phyloP scores from a whole-genome alignment of 2,113 vertebrate species.

The Apteryx mantelli region DNA sequence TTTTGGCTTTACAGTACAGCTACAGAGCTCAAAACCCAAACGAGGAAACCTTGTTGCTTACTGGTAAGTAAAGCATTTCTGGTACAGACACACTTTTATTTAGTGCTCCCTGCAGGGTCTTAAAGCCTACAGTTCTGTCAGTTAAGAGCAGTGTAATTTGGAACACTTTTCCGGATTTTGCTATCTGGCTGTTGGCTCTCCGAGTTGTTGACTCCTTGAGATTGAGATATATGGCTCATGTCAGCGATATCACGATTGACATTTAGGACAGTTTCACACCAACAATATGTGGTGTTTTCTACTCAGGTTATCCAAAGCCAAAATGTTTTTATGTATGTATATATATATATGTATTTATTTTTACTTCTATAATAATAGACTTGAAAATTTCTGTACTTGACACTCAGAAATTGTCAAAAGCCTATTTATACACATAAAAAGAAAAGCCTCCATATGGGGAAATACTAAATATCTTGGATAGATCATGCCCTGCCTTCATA shows the following conservation, averaged over 20 bases:
- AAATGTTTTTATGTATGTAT: background rate
- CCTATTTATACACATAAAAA: background rate
- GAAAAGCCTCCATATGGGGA: accelerated
- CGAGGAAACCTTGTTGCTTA: background rate
- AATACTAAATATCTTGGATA: background rate
- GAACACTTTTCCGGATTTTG: background rate
- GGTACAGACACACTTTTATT: background rate
- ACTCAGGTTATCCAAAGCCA: background rate
- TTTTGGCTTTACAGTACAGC: background rate
- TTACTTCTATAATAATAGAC: background rate
- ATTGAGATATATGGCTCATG: background rate
- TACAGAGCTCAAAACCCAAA: background rate
- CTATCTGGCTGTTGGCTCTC: background rate
- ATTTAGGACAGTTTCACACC: background rate
- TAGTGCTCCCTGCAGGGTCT: background rate
- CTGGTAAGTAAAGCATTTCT: background rate
- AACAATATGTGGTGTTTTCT: background rate
- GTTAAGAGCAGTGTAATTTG: background rate
- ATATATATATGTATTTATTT: background rate
- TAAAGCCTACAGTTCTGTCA: background rate
- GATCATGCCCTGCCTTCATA: background rate
- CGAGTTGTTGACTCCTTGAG: background rate
- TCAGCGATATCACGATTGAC: background rate
- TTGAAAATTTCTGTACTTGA: background rate
- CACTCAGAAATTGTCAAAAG: background rate